These are phyloP conservation scores for Grammomys dolichurus DNA, from an alignment of 2,113 vertebrate species.

Conservation along the genomic window DNA sequence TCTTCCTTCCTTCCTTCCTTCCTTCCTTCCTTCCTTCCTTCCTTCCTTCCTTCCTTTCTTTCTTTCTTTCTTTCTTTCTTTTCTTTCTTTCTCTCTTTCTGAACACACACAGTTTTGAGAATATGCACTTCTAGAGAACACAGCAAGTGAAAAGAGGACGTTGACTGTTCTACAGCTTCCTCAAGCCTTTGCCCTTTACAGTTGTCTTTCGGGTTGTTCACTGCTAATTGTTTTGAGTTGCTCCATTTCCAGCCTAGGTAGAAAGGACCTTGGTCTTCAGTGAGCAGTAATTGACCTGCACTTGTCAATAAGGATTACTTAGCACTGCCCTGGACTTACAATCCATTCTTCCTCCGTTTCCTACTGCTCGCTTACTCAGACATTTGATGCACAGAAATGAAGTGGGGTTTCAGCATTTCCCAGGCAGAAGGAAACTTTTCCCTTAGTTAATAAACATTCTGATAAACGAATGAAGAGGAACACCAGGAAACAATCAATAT, in stretches of 20 bases:
- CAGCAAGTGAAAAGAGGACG: not conserved
- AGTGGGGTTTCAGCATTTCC: not conserved
- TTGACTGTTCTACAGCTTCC: not conserved
- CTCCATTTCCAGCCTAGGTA: not conserved
- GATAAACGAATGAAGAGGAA: slow-evolving; percentile 4
- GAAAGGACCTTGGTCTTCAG: slow-evolving; percentile 19
- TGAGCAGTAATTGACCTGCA: slow-evolving; percentile 1
- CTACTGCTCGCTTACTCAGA: not conserved
- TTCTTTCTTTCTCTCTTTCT: too few species aligned
- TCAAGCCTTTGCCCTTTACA: not conserved
- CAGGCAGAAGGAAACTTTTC: not conserved
- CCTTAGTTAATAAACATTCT: not conserved
- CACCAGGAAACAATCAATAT: not conserved
- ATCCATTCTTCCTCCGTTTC: slow-evolving; percentile 35
- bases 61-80: too few species aligned
- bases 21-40: too few species aligned
- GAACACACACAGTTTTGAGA: not conserved
- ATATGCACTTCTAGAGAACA: not conserved
- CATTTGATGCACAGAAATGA: not conserved
- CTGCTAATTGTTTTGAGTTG: not conserved
- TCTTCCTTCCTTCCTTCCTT: too few species aligned
- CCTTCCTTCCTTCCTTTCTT: too few species aligned
- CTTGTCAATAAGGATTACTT: slow-evolving; percentile 6
- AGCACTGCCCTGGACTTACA: not conserved
- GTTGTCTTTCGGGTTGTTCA: not conserved